Percentiles rank a stretch among this genome's conserved stretches.
Evolutionary conservation across 2,797 vertebrate species (phyloP).

Genomic region (Myotis pilosus): DNA sequence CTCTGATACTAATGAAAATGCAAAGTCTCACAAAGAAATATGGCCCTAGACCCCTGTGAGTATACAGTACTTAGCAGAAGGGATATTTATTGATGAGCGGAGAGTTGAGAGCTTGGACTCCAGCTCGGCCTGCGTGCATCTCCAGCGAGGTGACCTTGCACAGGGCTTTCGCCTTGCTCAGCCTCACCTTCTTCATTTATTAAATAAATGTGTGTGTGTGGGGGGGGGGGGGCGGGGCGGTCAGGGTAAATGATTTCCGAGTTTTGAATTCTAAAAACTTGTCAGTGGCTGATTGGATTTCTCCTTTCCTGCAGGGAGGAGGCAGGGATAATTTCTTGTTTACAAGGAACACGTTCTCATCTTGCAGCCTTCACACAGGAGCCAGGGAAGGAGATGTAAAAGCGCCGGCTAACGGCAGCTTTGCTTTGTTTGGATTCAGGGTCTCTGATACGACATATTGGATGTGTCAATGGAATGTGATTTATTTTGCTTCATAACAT

Average conservation of each 20-base stretch:
- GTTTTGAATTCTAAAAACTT: conserved; percentile 43
- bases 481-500: conserved; percentile 80
- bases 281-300: conserved; percentile 37
- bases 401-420: neutral
- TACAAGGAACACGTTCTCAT: conserved; percentile 52
- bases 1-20: neutral
- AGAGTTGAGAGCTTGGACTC: neutral
- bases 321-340: conserved; percentile 52
- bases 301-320: conserved; percentile 13
- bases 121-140: neutral
- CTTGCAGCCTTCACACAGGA: conserved; percentile 59
- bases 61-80: neutral
- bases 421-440: conserved; percentile 72
- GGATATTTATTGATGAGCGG: neutral
- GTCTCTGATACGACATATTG: conserved; percentile 76
- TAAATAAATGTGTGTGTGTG: neutral
- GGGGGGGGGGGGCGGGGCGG: neutral
- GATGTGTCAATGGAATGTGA: conserved; percentile 77
- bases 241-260: neutral
- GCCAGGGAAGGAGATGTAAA: conserved; percentile 64
- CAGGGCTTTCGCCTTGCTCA: neutral
- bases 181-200: neutral
- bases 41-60: neutral
- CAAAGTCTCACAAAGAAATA: neutral
- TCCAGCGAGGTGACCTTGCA: neutral